Conservation (phyloP, 2,113 vertebrate genomes). For the Pachycephala philippinensis region DNA sequence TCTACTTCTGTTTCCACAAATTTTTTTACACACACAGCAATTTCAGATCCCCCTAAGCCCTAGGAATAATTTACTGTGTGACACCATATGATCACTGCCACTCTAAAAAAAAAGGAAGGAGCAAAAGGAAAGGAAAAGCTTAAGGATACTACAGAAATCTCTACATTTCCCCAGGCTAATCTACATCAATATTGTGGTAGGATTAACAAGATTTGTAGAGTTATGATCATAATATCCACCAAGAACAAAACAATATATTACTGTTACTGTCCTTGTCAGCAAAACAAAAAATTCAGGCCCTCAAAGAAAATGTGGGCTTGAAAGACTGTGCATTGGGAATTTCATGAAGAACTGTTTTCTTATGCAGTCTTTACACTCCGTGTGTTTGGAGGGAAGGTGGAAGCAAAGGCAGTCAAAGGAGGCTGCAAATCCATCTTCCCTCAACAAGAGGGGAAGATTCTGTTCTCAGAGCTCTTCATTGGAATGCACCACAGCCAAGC, state of each 20-base stretch:
- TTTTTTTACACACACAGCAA: background rate
- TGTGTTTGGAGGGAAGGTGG: background rate
- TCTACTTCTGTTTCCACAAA: background rate
- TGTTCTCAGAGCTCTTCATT: background rate
- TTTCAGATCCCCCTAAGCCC: background rate
- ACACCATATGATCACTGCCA: background rate
- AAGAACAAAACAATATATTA: background rate
- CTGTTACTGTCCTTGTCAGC: background rate
- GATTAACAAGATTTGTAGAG: background rate
- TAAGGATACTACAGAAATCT: background rate
- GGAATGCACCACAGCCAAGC: background rate
- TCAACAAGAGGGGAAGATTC: background rate
- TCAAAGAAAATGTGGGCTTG: background rate
- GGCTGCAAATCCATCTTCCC: rapidly evolving
- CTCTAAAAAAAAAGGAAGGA: rapidly evolving
- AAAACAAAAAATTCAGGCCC: background rate
- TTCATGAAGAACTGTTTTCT: background rate
- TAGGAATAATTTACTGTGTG: background rate
- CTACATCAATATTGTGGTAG: background rate
- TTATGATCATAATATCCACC: background rate
- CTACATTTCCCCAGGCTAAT: background rate
- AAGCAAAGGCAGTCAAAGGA: background rate
- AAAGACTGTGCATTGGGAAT: background rate
- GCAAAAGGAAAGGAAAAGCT: background rate
- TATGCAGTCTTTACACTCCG: rapidly evolving